Evolutionary conservation across 64 coral and sea anemone genomes (phyloP).

Genomic region (Pocillopora verrucosa): DNA sequence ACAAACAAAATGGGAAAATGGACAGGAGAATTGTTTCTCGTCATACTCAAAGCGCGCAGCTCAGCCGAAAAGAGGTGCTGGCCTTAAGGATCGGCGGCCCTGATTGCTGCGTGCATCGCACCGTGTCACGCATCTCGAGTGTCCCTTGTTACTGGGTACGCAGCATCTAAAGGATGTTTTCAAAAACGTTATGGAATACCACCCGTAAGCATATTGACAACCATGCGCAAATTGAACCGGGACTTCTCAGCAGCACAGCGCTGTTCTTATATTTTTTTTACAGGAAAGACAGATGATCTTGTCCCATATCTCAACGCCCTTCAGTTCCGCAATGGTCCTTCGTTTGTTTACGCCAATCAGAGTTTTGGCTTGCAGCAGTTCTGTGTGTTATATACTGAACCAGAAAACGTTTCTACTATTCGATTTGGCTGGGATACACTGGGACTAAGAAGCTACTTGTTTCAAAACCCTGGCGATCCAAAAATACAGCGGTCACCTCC

Average conservation of each 20-base stretch:
- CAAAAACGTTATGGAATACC: neutral
- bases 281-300: slow-evolving; percentile 6
- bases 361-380: slow-evolving; percentile 26
- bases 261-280: neutral
- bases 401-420: slow-evolving; percentile 33
- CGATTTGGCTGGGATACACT: slow-evolving; percentile 29
- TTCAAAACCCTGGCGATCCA: slow-evolving; percentile 5
- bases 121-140: too few species aligned
- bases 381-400: slow-evolving; percentile 14
- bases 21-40: too few species aligned
- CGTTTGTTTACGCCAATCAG: slow-evolving; percentile 13
- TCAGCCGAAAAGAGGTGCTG: too few species aligned
- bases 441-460: slow-evolving; percentile 1
- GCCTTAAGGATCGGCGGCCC: too few species aligned
- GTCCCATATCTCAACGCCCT: neutral
- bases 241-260: neutral
- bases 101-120: too few species aligned
- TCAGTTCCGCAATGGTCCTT: slow-evolving; percentile 39
- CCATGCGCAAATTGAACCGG: neutral
- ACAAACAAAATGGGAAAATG: too few species aligned
- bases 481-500: slow-evolving; percentile 50
- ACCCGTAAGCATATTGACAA: too few species aligned
- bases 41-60: too few species aligned
- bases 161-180: neutral
- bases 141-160: too few species aligned